Evolutionary conservation across 2,888 invertebrate genomes (phyloP).

Genomic region (Sphaeridia pumilis): DNA sequence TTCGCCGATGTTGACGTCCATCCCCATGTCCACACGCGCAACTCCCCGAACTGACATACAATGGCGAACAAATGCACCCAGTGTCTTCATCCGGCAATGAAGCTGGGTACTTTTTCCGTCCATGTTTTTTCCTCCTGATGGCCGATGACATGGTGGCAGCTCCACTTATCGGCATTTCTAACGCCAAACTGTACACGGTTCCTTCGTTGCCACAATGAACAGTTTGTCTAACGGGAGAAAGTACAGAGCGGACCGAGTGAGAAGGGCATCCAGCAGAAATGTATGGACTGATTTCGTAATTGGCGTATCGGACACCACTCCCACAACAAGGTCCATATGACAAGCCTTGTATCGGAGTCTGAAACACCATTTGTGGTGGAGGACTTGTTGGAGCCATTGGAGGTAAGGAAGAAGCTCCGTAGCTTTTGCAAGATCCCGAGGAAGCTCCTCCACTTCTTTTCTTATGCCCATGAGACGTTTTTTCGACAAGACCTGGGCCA

Average conservation of each 20-base stretch:
- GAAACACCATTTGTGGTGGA: neutral
- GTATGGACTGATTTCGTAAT: neutral
- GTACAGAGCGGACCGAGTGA: neutral
- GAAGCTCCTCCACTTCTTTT: no score
- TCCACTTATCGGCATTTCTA: neutral
- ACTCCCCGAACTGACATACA: neutral
- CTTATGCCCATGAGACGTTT: no score
- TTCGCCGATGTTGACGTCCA: neutral
- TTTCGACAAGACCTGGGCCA: no score
- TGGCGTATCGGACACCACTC: neutral
- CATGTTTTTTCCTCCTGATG: neutral
- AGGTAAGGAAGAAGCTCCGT: neutral
- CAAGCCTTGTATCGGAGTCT: neutral
- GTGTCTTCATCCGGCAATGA: constrained; percentile 29
- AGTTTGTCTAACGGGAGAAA: neutral
- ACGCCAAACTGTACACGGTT: neutral
- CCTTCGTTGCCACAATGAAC: neutral
- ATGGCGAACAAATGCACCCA: neutral
- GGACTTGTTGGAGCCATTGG: neutral
- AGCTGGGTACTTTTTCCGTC: constrained; percentile 26
- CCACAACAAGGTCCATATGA: neutral
- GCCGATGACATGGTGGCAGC: neutral
- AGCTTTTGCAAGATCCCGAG: no score
- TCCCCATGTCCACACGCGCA: constrained; percentile 2
- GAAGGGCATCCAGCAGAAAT: neutral